Evolutionary conservation across 2,797 vertebrate genomes (phyloP).

Genomic region (Acanthurus tractus): DNA sequence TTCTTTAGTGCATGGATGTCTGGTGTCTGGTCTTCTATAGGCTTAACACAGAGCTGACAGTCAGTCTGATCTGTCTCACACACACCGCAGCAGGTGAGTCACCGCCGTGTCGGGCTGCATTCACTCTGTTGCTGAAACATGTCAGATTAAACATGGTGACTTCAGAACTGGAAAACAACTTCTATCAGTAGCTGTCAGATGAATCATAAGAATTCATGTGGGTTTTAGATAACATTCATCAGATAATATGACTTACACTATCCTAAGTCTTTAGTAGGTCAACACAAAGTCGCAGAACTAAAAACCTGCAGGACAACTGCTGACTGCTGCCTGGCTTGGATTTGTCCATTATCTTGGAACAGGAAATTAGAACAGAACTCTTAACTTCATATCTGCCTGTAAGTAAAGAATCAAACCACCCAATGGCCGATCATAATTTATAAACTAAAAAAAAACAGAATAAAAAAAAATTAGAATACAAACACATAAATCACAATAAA

Average conservation of each 20-base stretch:
- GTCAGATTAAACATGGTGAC: neutral
- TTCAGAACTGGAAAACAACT: neutral
- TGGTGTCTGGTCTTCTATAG: conserved; percentile 67
- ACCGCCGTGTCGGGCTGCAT: neutral
- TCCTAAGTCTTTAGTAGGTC: neutral
- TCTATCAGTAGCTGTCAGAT: neutral
- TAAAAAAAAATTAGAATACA: neutral
- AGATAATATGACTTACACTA: neutral
- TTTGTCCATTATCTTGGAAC: neutral
- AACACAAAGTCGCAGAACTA: too few species aligned
- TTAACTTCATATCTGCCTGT: too few species aligned
- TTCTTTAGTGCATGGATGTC: conserved; percentile 82
- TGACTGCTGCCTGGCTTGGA: neutral
- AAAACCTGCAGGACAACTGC: neutral
- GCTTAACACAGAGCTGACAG: conserved; percentile 50
- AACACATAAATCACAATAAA: too few species aligned
- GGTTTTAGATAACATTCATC: neutral
- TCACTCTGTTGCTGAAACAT: conserved; percentile 12
- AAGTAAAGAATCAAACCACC: neutral
- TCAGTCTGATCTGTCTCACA: conserved; percentile 45
- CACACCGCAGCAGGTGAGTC: conserved; percentile 70
- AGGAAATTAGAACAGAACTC: neutral
- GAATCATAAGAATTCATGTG: neutral
- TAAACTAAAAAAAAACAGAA: neutral
- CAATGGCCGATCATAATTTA: neutral